A percentile compares a stretch with the other conserved stretches of the same genome.
Evolutionary conservation across 2,797 vertebrate genomes (phyloP).

Genomic region (Sarcoramphus papa): DNA sequence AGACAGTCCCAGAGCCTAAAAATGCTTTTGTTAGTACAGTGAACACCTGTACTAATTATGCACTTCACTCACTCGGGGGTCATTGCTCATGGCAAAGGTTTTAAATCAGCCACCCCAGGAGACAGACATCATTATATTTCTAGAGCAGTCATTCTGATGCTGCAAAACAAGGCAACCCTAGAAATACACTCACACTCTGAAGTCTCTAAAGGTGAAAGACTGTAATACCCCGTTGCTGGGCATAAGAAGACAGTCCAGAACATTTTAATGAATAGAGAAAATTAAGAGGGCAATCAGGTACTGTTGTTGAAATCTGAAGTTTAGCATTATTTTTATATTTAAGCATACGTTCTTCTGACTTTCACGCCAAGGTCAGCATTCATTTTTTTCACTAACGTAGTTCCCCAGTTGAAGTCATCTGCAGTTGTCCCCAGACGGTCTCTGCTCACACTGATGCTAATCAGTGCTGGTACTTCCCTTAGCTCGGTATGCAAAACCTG

Average conservation of each 20-base stretch:
- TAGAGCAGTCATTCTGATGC: neutral
- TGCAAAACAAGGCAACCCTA: neutral
- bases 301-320: neutral
- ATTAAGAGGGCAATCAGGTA: neutral
- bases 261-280: neutral
- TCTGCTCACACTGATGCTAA: neutral
- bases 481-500: neutral
- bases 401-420: neutral
- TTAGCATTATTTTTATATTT: neutral
- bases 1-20: neutral
- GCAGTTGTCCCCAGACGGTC: neutral
- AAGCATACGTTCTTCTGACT: neutral
- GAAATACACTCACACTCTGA: neutral
- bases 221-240: neutral
- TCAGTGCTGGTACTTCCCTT: neutral
- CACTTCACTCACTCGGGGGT: constrained; percentile 39
- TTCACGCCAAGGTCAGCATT: neutral
- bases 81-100: constrained; percentile 55
- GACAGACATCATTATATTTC: constrained; percentile 25
- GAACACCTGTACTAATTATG: constrained; percentile 64
- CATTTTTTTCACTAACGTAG: neutral
- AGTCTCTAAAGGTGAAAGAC: neutral
- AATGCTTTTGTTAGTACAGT: constrained; percentile 41
- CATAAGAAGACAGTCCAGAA: neutral
- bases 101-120: constrained; percentile 54